Evolutionary conservation across 2,888 invertebrate genomes (phyloP).

Genomic region (Gortyna flavago): DNA sequence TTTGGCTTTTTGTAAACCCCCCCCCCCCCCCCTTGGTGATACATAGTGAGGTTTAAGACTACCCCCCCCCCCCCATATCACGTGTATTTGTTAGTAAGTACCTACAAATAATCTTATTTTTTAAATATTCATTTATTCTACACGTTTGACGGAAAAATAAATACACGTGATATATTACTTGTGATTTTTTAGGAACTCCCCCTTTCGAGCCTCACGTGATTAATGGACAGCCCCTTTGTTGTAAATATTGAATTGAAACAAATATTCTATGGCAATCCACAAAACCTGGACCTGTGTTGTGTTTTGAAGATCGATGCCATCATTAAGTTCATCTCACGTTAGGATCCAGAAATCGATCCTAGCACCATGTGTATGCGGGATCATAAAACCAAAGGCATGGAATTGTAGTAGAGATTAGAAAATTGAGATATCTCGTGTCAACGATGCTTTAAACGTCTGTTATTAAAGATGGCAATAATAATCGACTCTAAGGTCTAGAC

Average conservation of each 20-base stretch:
- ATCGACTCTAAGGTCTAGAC: slow-evolving; percentile 43
- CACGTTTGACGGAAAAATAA: no score
- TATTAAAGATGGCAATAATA: slow-evolving; percentile 15
- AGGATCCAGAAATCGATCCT: background rate
- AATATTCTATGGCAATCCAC: background rate
- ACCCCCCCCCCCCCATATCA: no score
- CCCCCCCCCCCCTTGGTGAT: no score
- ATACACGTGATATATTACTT: no score
- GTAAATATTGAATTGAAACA: background rate
- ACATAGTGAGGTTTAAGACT: no score
- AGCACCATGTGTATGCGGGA: background rate
- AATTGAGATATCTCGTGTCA: slow-evolving; percentile 2
- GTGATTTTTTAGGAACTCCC: no score
- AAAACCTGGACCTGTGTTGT: background rate
- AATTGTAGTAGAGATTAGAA: background rate
- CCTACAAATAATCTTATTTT: no score
- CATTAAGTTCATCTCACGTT: background rate
- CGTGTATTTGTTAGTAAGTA: no score
- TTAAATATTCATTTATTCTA: no score
- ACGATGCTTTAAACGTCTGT: background rate
- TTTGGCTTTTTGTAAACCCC: no score
- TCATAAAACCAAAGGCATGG: background rate
- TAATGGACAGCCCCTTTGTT: no score
- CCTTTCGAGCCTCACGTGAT: no score
- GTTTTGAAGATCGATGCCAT: background rate